Evolutionary conservation across 1,140 invertebrate genomes (phyloP), one percentile per base, ranked within the genome.

Genomic region (Pararge aegeria): DNA sequence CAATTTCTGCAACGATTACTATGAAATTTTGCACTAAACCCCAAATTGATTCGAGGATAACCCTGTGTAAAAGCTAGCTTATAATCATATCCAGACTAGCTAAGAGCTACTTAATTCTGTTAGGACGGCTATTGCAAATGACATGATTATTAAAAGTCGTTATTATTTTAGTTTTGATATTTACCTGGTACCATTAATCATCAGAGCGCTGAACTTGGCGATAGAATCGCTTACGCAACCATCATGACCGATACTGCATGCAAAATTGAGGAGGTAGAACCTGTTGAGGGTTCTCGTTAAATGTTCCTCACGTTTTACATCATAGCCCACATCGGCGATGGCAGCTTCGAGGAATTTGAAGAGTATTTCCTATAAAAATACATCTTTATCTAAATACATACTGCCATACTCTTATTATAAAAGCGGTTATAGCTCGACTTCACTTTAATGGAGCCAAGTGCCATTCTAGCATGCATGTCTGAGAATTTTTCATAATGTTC

Each of bases 211-310:
- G 57, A 79, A 89, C 30, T 79, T 80, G 7, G 65, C 18, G 0
- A 75, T 55, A 15, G 87, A 73, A 38, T 85, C 61, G 6, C 48
- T 55, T 1, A 81, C 30, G 50, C 87, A 89, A 7, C 71, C 84
- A 16, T 66, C 44, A 34, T 85, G 82, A 0, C 84, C 83, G 12
- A 86, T 74, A 50, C 68, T 77, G 56, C 84, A 89, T 10, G 84
- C 87, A 42, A 85, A 87, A 0, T 65, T 37, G 0, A 89, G 55
- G 0, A 81, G 40, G 24, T 63, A 78, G 55, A 87, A 81, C 34
- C 87, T 64, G 49, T 89, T 80, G 12, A 86, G 40, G 0, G 79
- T 87, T 5, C 63, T 81, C 0, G 78, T 80, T 0, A 84, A 38
- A 5, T 66, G 54, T 7, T 89, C 87, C 2, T 48, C 58, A 18